A percentile compares a stretch with the other conserved stretches of the same genome.
Conservation (phyloP, 2,888 invertebrate species). For the Gnatocerus cornutus region DNA sequence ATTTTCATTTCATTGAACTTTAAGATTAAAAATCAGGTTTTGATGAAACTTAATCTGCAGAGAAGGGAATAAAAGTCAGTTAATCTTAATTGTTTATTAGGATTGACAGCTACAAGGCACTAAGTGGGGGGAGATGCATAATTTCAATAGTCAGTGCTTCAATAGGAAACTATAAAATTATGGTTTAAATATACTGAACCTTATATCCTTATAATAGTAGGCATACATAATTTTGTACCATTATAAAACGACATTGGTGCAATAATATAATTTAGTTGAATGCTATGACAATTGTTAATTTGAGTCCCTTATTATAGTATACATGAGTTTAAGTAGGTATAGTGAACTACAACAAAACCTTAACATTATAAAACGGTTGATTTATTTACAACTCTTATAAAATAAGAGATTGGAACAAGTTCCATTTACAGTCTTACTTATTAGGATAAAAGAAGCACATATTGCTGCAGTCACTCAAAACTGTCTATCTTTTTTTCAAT, state of each 20-base stretch:
- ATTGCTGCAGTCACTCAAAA: slow-evolving; percentile 40
- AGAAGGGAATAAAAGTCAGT: background rate
- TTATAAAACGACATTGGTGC: slow-evolving; percentile 51
- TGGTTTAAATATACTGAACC: slow-evolving; percentile 12
- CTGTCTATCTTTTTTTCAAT: slow-evolving; percentile 23
- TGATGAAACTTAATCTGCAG: no score
- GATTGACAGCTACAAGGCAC: slow-evolving; percentile 61
- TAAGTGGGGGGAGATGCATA: slow-evolving; percentile 53
- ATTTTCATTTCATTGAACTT: no score
- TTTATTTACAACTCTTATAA: slow-evolving; percentile 50
- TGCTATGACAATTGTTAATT: slow-evolving; percentile 34
- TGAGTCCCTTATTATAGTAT: slow-evolving; percentile 54
- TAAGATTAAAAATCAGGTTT: no score
- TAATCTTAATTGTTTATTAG: slow-evolving; percentile 45
- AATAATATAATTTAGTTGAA: slow-evolving; percentile 22
- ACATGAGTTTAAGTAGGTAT: slow-evolving; percentile 42
- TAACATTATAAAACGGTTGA: slow-evolving; percentile 50
- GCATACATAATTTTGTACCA: slow-evolving; percentile 42
- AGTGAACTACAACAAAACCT: slow-evolving; percentile 32
- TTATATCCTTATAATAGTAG: slow-evolving; percentile 17
- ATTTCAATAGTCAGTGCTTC: slow-evolving; percentile 52
- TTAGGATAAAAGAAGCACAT: slow-evolving; percentile 40
- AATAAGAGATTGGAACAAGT: slow-evolving; percentile 37
- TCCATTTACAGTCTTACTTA: slow-evolving; percentile 43
- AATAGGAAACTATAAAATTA: slow-evolving; percentile 50